phyloP scores from a whole-genome alignment of 2,797 vertebrate genomes.

The Phrynocephalus forsythii region DNA sequence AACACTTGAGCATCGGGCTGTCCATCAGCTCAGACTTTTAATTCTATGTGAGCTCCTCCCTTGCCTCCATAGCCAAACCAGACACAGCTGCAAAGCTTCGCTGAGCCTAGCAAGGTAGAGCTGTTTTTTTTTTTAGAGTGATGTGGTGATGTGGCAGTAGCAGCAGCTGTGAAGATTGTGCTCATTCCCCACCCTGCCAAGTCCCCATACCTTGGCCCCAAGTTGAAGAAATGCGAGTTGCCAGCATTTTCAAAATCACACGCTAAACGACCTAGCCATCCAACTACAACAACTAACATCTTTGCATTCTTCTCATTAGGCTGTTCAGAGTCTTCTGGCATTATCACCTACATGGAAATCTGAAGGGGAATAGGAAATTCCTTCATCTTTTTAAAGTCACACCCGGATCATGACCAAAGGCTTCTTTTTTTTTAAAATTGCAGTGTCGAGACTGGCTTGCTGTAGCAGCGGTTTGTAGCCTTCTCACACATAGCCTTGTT shows the following conservation, averaged over 20 bases:
- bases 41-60: background rate
- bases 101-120: background rate
- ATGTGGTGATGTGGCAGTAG: background rate
- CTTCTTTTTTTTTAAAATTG: background rate
- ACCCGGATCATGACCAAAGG: slow-evolving; percentile 4
- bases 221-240: background rate
- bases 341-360: background rate
- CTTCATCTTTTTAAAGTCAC: slow-evolving; percentile 1
- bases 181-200: too few species aligned
- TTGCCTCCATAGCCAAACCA: background rate
- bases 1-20: too few species aligned
- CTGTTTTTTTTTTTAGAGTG: background rate
- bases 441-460: background rate
- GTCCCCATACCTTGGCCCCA: background rate
- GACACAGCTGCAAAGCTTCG: background rate
- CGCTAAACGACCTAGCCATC: background rate
- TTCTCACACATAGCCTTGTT: background rate
- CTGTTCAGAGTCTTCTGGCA: background rate
- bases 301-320: background rate
- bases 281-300: background rate
- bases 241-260: background rate
- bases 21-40: background rate
- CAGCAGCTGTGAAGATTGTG: background rate
- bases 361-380: background rate
- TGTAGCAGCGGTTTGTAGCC: slow-evolving; percentile 5